These are phyloP conservation scores for Eupithecia exiguata DNA, from an alignment of 2,888 invertebrate genomes.

Conservation along the genomic window DNA sequence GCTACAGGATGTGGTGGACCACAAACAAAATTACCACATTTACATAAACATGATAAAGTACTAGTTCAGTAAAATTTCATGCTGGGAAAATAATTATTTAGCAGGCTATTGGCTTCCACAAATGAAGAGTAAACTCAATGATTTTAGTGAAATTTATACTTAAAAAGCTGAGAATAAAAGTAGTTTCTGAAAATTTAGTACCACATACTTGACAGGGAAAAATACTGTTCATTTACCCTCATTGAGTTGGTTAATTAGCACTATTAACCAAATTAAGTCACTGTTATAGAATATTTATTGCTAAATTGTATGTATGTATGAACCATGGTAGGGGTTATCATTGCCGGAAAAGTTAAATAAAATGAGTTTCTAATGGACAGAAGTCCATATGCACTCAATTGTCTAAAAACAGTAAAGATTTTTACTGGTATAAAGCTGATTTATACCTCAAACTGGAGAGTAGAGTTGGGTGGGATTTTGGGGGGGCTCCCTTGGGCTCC, in stretches of 20 bases:
- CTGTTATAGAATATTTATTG: neutral
- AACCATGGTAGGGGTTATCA: no score
- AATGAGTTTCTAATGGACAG: no score
- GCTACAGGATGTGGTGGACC: constrained; percentile 5
- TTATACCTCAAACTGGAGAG: constrained; percentile 92
- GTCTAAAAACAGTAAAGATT: neutral
- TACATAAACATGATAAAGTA: neutral
- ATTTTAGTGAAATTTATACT: no score
- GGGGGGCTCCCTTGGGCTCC: constrained; percentile 93
- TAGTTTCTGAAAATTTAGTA: no score
- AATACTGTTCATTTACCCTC: neutral
- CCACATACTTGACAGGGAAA: neutral
- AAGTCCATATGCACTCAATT: no score
- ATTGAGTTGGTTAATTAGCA: neutral
- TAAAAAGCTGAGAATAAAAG: no score
- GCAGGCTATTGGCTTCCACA: no score
- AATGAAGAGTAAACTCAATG: no score
- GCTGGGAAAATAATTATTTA: no score
- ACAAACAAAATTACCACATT: no score
- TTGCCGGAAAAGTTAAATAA: no score
- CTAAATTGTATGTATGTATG: no score
- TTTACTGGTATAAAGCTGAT: neutral
- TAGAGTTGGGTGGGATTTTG: constrained; percentile 94
- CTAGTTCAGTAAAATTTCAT: neutral
- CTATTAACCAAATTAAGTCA: neutral